These are phyloP conservation scores for Mesorhabditis spiculigera DNA, from an alignment of 2,888 invertebrate species.

Conservation along the genomic window DNA sequence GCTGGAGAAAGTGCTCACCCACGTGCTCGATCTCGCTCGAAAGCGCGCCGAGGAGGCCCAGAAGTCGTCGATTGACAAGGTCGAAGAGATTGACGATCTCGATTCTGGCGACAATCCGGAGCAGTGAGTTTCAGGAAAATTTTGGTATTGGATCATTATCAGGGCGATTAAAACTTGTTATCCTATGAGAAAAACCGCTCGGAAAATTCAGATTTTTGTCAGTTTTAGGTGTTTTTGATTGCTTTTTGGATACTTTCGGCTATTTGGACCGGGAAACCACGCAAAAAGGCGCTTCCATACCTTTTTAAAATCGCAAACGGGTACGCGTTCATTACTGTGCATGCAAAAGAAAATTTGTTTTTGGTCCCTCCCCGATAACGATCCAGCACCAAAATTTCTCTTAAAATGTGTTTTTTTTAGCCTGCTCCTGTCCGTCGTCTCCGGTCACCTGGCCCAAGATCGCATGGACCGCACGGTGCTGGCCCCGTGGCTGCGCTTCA, in stretches of 20 bases:
- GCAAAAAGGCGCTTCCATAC: no score
- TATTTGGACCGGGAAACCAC: no score
- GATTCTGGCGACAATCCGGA: slow-evolving; percentile 90
- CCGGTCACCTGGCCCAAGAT: slow-evolving; percentile 96
- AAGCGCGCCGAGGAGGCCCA: slow-evolving; percentile 89
- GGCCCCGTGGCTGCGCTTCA: slow-evolving; percentile 97
- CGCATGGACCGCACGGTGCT: slow-evolving; percentile 87
- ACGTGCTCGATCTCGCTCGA: slow-evolving; percentile 90
- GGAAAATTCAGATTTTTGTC: no score
- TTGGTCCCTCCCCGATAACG: no score
- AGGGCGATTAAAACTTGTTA: neutral
- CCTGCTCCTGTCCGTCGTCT: slow-evolving; percentile 75
- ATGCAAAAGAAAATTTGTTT: no score
- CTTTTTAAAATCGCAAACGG: no score
- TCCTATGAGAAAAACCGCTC: no score
- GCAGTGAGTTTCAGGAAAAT: slow-evolving; percentile 53
- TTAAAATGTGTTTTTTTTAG: slow-evolving; percentile 17
- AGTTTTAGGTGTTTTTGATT: no score
- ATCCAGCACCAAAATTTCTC: no score
- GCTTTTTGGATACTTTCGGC: no score
- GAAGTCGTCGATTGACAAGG: slow-evolving; percentile 87
- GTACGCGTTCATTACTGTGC: no score
- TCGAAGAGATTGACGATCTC: slow-evolving; percentile 85
- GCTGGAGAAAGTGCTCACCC: slow-evolving; percentile 91
- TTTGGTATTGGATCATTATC: slow-evolving; percentile 8